These are phyloP conservation scores for Gnathonemus longibarbis DNA, from an alignment of 2,113 vertebrate species.

Conservation along the genomic window DNA sequence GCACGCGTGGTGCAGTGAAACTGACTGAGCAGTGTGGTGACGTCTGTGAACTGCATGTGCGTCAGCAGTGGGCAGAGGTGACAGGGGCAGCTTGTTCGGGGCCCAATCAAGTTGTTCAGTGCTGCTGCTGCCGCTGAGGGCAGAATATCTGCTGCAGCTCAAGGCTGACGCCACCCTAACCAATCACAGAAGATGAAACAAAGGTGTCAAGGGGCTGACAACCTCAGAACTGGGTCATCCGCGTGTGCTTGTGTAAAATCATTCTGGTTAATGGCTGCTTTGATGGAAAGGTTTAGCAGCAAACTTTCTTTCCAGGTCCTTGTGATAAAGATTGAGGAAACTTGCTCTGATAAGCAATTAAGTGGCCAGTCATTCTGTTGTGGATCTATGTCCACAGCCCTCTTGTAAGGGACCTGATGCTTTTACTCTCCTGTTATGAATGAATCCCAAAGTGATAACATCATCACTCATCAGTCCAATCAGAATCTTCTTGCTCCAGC, in stretches of 20 bases:
- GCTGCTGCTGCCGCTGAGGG: neutral
- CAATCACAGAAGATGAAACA: neutral
- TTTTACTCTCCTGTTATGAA: neutral
- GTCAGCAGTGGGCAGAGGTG: conserved; percentile 8
- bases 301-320: neutral
- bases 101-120: neutral
- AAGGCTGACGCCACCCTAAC: neutral
- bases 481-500: neutral
- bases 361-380: neutral
- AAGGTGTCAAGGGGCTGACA: neutral
- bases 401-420: neutral
- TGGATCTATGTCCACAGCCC: neutral
- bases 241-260: neutral
- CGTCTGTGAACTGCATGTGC: neutral
- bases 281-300: neutral
- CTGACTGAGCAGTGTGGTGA: neutral
- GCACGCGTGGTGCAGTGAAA: neutral
- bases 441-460: neutral
- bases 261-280: neutral
- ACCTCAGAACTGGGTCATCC: neutral
- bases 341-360: neutral
- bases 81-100: neutral
- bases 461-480: neutral
- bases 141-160: neutral
- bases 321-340: neutral